A percentile compares a stretch with the other conserved stretches of the same genome.
Conservation (phyloP, 2,113 vertebrate genomes). For the Grammomys dolichurus region DNA sequence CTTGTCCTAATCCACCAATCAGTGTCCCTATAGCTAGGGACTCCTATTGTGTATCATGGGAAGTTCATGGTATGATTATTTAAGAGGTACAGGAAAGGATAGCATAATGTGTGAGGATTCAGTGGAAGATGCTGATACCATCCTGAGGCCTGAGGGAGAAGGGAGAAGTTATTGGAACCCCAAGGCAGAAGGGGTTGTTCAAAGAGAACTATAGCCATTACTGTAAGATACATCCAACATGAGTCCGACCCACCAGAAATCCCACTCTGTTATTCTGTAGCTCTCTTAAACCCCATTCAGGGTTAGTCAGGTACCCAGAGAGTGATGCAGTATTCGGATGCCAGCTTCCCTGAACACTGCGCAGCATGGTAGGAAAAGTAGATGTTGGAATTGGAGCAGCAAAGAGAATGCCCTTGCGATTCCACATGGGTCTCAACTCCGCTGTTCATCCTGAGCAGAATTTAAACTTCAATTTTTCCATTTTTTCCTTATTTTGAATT, state of each 20-base stretch:
- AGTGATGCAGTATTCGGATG: neutral
- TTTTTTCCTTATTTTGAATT: neutral
- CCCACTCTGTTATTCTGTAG: neutral
- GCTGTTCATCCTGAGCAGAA: neutral
- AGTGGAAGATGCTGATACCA: neutral
- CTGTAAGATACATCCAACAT: neutral
- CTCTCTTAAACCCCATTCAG: neutral
- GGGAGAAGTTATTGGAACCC: neutral
- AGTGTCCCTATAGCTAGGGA: neutral
- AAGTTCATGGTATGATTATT: neutral
- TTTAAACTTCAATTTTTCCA: neutral
- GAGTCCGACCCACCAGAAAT: neutral
- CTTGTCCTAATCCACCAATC: slow-evolving; percentile 14
- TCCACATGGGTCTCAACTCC: neutral
- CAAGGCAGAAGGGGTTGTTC: neutral
- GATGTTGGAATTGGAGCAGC: too few relatives aligned
- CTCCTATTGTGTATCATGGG: neutral
- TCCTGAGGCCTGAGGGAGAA: neutral
- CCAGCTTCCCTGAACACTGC: neutral
- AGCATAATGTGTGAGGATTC: neutral
- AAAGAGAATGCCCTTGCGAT: neutral
- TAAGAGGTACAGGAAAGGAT: neutral
- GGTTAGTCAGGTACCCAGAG: neutral
- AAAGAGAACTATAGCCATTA: neutral
- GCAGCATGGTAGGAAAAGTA: neutral